Evolutionary conservation across 2,888 invertebrate species (phyloP).

Genomic region (Pasiphila rectangulata): DNA sequence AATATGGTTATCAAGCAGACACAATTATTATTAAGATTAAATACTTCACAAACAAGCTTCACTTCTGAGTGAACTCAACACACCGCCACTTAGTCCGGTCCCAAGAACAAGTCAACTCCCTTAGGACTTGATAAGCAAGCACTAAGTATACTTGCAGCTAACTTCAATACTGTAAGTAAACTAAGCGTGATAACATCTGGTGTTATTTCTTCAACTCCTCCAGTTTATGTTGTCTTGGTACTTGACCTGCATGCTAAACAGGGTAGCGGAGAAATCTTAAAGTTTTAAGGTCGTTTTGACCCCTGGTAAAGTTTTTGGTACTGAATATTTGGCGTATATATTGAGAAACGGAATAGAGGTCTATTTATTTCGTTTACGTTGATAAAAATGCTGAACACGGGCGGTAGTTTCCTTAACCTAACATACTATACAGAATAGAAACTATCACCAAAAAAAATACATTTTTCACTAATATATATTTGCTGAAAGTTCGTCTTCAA

Average conservation of each 20-base stretch:
- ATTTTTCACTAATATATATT: no score
- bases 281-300: background rate
- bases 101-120: background rate
- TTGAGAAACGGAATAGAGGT: background rate
- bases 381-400: no score
- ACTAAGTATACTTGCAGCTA: constrained; percentile 1
- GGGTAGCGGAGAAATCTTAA: background rate
- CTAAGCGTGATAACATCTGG: constrained; percentile 15
- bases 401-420: no score
- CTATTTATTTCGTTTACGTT: no score
- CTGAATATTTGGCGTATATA: background rate
- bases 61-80: background rate
- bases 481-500: no score
- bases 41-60: no score
- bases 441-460: no score
- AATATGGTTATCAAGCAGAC: no score
- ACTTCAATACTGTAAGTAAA: constrained; percentile 10
- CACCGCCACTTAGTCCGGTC: background rate
- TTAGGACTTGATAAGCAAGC: no score
- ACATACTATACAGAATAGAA: no score
- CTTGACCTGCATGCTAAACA: constrained; percentile 5
- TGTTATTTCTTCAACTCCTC: constrained; percentile 16
- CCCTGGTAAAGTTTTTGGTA: background rate
- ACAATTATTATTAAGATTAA: no score
- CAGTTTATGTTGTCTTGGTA: constrained; percentile 21